Evolutionary conservation across 1,140 invertebrate genomes (phyloP).

Genomic region (Lordiphosa collinella): DNA sequence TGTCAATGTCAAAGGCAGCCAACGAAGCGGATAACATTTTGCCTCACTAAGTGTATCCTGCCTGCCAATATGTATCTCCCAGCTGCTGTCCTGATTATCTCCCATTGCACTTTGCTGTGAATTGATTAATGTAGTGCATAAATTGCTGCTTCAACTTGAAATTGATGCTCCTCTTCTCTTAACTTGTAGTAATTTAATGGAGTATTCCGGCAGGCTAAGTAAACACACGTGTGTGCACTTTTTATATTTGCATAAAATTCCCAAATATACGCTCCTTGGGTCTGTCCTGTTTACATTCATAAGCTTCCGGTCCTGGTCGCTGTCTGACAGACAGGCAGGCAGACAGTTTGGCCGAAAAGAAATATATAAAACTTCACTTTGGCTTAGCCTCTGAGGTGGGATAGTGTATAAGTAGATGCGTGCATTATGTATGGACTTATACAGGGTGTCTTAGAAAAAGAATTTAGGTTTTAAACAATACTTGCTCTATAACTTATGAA

Average conservation of each 20-base stretch:
- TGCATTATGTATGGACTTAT: too few species aligned
- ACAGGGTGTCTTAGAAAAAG: too few species aligned
- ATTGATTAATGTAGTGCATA: conserved; percentile 37
- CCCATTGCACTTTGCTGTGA: conserved; percentile 21
- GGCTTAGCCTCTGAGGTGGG: not conserved
- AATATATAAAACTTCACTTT: too few species aligned
- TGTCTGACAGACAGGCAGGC: too few species aligned
- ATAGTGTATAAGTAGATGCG: conserved; percentile 20
- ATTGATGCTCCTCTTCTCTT: not conserved
- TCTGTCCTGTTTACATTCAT: conserved; percentile 41
- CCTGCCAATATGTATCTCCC: conserved; percentile 7
- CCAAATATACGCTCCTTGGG: conserved; percentile 10
- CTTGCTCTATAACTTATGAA: too few species aligned
- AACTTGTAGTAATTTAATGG: not conserved
- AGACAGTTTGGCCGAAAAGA: too few species aligned
- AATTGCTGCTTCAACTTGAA: conserved; percentile 7
- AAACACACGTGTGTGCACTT: conserved; percentile 10
- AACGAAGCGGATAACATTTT: conserved; percentile 18
- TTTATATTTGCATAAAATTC: conserved; percentile 39
- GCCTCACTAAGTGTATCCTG: not conserved
- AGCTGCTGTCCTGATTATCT: conserved; percentile 34
- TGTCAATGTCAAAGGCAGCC: conserved; percentile 21
- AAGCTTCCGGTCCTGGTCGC: conserved; percentile 6
- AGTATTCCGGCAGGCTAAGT: not conserved
- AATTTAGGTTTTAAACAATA: too few species aligned